Conservation (phyloP, 2,888 invertebrate genomes). For the Synanthedon myopaeformis region DNA sequence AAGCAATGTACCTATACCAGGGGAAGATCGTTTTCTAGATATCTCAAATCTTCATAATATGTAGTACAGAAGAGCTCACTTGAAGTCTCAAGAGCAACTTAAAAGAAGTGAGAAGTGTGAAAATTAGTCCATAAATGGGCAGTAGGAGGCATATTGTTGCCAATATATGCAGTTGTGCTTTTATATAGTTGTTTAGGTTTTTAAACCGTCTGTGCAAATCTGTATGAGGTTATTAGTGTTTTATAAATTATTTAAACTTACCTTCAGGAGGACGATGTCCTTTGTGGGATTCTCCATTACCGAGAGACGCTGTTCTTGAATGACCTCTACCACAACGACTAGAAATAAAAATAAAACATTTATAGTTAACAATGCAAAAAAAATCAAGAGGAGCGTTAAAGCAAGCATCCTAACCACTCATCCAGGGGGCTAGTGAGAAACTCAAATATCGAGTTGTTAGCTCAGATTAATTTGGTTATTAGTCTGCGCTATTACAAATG, state of each 20-base stretch:
- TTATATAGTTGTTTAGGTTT: no score
- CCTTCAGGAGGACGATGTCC: slow-evolving; percentile 54
- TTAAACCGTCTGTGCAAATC: no score
- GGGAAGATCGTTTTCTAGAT: no score
- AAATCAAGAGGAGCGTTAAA: background rate
- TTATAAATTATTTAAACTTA: slow-evolving; percentile 18
- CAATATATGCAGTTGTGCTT: no score
- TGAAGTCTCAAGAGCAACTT: no score
- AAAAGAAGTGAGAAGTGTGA: no score
- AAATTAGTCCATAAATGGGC: no score
- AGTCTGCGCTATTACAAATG: no score
- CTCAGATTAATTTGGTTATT: background rate
- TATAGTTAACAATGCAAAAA: background rate
- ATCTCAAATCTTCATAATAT: no score
- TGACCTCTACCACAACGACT: slow-evolving; percentile 73
- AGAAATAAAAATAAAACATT: slow-evolving; percentile 11
- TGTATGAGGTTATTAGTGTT: background rate
- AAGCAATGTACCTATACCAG: no score
- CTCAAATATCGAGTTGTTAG: background rate
- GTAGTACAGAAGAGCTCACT: no score
- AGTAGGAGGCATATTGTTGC: no score
- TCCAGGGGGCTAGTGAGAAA: background rate
- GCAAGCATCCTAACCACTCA: background rate
- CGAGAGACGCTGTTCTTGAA: slow-evolving; percentile 87
- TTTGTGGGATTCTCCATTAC: slow-evolving; percentile 58